Conservation (phyloP, 1,140 invertebrate genomes). For the Drosophila sproati region DNA sequence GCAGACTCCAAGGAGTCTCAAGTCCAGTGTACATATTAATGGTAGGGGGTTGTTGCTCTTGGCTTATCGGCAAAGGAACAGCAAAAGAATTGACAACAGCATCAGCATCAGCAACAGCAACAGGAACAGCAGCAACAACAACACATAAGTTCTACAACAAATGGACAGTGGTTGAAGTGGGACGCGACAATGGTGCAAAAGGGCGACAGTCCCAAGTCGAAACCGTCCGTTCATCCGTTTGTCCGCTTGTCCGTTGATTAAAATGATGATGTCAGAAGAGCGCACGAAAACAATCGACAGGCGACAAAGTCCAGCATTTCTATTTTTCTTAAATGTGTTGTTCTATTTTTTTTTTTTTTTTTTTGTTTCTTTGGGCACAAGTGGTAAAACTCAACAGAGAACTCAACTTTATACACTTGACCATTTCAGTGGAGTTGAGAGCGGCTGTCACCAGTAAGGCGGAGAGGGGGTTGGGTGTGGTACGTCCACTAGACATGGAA, state of each 20-base stretch:
- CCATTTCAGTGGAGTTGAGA: conserved; percentile 60
- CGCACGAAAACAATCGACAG: conserved; percentile 57
- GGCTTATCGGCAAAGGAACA: conserved; percentile 64
- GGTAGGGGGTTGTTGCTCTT: conserved; percentile 37
- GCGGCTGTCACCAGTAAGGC: conserved; percentile 35
- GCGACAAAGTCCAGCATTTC: conserved; percentile 6
- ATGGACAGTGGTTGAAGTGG: conserved; percentile 30
- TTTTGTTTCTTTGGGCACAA: conserved; percentile 42
- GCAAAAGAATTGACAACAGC: conserved; percentile 75
- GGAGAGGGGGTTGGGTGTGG: conserved; percentile 1
- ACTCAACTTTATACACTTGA: conserved; percentile 81
- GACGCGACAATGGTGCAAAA: not conserved
- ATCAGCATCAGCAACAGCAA: conserved; percentile 9
- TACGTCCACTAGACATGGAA: conserved; percentile 1
- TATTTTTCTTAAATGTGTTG: not conserved
- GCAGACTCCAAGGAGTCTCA: conserved; percentile 3
- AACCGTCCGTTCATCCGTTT: not conserved
- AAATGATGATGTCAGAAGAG: conserved; percentile 79
- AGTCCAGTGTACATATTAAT: not conserved
- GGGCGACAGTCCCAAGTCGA: not conserved
- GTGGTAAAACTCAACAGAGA: conserved; percentile 56
- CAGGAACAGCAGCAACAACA: conserved; percentile 14
- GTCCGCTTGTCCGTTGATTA: conserved; percentile 58
- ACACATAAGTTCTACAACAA: conserved; percentile 12
- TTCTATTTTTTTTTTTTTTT: not conserved